Percentiles rank a stretch among this genome's conserved stretches.
These are phyloP conservation scores for Onychomys torridus DNA, from an alignment of 2,797 vertebrate genomes.

Conservation along the genomic window DNA sequence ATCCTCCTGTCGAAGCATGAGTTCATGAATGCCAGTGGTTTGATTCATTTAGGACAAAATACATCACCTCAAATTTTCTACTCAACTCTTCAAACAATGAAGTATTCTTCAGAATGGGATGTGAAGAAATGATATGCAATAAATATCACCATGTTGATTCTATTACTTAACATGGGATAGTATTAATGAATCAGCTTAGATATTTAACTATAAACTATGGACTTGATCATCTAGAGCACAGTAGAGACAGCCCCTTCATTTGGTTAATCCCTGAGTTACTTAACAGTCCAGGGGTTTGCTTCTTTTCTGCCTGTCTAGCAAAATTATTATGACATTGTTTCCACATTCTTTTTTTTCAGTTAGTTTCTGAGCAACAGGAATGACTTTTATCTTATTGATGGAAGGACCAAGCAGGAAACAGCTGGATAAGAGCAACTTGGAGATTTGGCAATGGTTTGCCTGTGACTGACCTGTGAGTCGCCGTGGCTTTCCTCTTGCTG, in stretches of 20 bases:
- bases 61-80: neutral
- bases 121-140: neutral
- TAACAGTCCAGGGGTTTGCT: neutral
- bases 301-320: neutral
- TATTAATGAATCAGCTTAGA: neutral
- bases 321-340: neutral
- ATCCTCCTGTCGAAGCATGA: neutral
- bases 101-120: neutral
- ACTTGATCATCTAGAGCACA: neutral
- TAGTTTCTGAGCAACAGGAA: neutral
- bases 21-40: conserved; percentile 15
- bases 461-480: neutral
- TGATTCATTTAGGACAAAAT: neutral
- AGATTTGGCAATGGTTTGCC: neutral
- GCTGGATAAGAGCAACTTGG: neutral
- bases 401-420: conserved; percentile 8
- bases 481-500: neutral
- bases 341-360: neutral
- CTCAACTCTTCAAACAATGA: neutral
- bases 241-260: neutral
- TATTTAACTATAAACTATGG: neutral
- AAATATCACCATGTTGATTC: neutral
- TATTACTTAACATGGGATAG: neutral
- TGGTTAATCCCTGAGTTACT: neutral
- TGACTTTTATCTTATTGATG: conserved; percentile 7